Percentiles rank a stretch among this genome's conserved stretches.
phyloP scores from a whole-genome alignment of 1,140 invertebrate genomes.

The Apocrypta bakeri region DNA sequence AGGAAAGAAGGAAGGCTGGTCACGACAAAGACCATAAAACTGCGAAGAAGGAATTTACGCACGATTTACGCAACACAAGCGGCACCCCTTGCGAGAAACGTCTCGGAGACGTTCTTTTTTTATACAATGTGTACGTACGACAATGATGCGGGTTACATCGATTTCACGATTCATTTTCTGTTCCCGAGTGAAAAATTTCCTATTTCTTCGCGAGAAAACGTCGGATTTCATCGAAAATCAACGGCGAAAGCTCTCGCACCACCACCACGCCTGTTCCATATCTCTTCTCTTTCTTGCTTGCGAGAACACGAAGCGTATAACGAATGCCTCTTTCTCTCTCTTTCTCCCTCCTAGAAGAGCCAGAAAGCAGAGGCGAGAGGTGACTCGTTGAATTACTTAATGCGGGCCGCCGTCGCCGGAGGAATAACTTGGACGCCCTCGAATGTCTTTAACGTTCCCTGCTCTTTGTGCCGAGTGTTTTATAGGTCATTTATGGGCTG shows the following conservation, averaged over 20 bases:
- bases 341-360: not conserved
- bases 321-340: not conserved
- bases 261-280: constrained; percentile 14
- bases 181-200: not conserved
- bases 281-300: not conserved
- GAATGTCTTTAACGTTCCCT: constrained; percentile 41
- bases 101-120: not conserved
- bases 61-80: constrained; percentile 35
- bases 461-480: constrained; percentile 36
- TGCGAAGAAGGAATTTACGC: constrained; percentile 46
- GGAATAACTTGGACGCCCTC: constrained; percentile 25
- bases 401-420: constrained; percentile 2
- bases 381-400: constrained; percentile 39
- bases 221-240: not conserved
- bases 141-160: not conserved
- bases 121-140: not conserved
- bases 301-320: constrained; percentile 4
- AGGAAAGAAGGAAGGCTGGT: not conserved
- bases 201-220: too few relatives aligned
- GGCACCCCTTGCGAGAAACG: not conserved
- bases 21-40: constrained; percentile 48
- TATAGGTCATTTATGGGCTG: constrained; percentile 44
- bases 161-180: not conserved
- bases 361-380: not conserved
- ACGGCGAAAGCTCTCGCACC: not conserved